Evolutionary conservation across 64 coral and sea anemone species (phyloP).

Genomic region (Stylophora pistillata): DNA sequence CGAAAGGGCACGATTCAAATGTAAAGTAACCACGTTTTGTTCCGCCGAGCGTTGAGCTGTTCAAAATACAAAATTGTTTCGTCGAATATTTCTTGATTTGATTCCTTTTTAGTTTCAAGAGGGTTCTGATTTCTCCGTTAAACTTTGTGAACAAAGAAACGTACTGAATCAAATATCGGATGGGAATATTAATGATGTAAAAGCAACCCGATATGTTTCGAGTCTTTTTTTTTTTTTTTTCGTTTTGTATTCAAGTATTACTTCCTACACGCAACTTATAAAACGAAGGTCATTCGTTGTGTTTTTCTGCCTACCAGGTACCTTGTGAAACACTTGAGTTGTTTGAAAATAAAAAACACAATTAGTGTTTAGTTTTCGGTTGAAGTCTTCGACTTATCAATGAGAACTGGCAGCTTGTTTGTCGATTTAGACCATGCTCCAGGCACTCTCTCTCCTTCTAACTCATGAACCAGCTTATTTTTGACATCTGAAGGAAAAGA

Average conservation of each 20-base stretch:
- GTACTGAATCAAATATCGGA: slow-evolving; percentile 19
- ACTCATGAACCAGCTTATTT: neutral
- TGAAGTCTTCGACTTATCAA: neutral
- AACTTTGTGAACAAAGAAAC: slow-evolving; percentile 19
- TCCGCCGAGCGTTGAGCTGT: neutral
- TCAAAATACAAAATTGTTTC: neutral
- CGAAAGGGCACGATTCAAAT: slow-evolving; percentile 16
- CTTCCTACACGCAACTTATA: neutral
- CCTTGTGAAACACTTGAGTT: neutral
- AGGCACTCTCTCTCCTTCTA: neutral
- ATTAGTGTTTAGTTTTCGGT: neutral
- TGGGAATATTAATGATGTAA: slow-evolving; percentile 22
- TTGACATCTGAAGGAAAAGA: slow-evolving; percentile 3
- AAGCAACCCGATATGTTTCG: neutral
- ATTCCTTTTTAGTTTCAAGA: neutral
- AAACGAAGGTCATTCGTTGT: neutral
- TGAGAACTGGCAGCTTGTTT: neutral
- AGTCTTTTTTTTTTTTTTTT: neutral
- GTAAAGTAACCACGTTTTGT: neutral
- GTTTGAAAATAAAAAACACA: neutral
- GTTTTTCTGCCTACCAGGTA: neutral
- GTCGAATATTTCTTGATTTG: neutral
- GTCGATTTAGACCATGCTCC: neutral
- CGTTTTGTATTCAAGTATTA: neutral
- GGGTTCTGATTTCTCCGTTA: neutral